These are phyloP conservation scores for Malurus alboscapulatus DNA, from an alignment of 2,113 vertebrate genomes.

Conservation along the genomic window DNA sequence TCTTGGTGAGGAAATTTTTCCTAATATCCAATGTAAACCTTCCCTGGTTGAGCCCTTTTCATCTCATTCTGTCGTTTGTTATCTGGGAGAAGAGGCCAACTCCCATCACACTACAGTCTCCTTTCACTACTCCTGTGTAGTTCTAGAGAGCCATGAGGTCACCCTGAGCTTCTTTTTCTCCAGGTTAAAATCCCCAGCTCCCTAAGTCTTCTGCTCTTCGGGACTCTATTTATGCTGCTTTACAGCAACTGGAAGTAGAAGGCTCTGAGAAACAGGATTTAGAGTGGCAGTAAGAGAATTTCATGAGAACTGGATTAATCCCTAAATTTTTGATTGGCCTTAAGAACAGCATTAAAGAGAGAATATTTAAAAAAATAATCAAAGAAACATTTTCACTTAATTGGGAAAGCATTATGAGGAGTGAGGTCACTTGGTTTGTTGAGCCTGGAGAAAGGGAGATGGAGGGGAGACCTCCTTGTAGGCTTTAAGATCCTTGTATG, in stretches of 20 bases:
- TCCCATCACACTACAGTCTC: rapidly evolving
- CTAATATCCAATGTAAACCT: background rate
- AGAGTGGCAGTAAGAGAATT: background rate
- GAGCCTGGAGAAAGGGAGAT: background rate
- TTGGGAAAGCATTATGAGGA: background rate
- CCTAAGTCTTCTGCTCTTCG: background rate
- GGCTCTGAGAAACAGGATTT: background rate
- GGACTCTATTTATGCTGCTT: background rate
- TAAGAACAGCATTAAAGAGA: background rate
- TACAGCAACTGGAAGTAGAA: background rate
- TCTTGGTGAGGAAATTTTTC: background rate
- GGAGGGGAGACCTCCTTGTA: background rate
- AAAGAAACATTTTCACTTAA: background rate
- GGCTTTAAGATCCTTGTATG: background rate
- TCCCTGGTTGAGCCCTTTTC: background rate
- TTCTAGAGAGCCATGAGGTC: background rate
- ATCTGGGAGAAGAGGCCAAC: rapidly evolving
- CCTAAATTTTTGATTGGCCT: background rate
- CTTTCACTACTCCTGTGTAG: background rate
- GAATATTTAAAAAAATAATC: background rate
- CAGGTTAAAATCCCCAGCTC: background rate
- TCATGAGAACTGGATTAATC: background rate
- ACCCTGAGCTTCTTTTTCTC: background rate
- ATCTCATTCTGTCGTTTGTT: background rate
- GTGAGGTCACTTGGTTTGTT: background rate